phyloP scores from a whole-genome alignment of 2,113 vertebrate species.

The Columba livia region DNA sequence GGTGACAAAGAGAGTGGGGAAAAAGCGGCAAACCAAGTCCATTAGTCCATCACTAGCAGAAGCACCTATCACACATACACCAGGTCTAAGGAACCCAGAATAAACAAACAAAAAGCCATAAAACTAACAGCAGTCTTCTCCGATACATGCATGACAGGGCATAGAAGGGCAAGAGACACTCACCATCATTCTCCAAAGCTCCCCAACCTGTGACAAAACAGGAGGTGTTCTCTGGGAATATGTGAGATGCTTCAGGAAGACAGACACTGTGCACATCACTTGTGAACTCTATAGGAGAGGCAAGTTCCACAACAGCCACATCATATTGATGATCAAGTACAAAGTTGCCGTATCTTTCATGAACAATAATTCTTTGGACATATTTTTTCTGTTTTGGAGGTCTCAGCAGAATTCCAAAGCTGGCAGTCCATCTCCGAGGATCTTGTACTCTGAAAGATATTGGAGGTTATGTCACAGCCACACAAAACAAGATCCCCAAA shows the following conservation, averaged over 20 bases:
- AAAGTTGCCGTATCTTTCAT: conserved; percentile 46
- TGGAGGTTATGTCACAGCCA: not conserved
- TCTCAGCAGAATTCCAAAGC: conserved; percentile 75
- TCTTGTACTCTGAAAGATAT: conserved; percentile 57
- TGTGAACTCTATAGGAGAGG: conserved; percentile 63
- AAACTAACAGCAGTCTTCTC: not conserved
- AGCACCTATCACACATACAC: not conserved
- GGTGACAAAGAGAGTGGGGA: not conserved
- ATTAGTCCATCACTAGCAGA: not conserved
- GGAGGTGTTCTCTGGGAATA: conserved; percentile 62
- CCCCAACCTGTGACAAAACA: conserved; percentile 81
- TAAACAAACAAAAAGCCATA: not conserved
- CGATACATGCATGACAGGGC: not conserved
- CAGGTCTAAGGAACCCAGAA: not conserved
- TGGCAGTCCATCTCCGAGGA: conserved; percentile 72
- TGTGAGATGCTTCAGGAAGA: conserved; percentile 69
- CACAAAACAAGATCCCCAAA: not conserved
- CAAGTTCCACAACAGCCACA: conserved; percentile 73
- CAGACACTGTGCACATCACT: conserved; percentile 72
- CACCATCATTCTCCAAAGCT: conserved; percentile 72
- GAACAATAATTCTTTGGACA: conserved; percentile 68
- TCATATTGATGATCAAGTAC: conserved; percentile 56
- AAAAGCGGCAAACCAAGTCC: not conserved
- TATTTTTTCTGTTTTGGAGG: conserved; percentile 70
- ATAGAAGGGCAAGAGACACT: not conserved